Base-by-base conservation (phyloP, 2,113 vertebrate species). In the Bubo blakistoni region DNA sequence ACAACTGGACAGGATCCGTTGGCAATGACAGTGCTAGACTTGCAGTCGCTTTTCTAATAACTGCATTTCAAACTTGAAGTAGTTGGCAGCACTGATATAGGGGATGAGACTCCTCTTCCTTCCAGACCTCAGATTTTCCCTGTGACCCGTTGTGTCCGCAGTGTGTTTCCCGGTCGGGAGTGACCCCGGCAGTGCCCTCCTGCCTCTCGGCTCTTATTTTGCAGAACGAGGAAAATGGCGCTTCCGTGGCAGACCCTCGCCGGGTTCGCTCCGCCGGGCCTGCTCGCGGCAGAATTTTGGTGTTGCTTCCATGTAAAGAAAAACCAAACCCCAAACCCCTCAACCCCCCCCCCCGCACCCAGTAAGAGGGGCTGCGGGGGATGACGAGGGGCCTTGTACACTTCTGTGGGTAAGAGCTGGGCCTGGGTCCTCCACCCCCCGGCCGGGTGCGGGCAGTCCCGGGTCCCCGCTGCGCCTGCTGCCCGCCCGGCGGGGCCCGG, bases 381-480 rank as follows among this genome's bases (percentile, higher is more conserved):
- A 0, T 2, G 26, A 2, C 2, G 2, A 6, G 1, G 15, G 12
- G 22, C 29, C 36, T 7, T 1, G 5, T 0, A 0, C 44, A 10
- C 2, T 0, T 18, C 19, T 34, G 9, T 0, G 55, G 40, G 3
- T 2, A 15, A 9, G 38, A 13, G 29, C 63, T 6, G 0, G 88
- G 26, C 46, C 66, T 7, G 1, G 55, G 27, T 13, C 14, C 1
- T 16, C 36, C 30, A 6, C 29, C 55, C 20, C 34, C 40, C 47
- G 3, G 8, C 40, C 42, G 26, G 34, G 7, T 17, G 71, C 40
- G 4, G 55, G 47, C 42, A 11, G n/a, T 26, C 42, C 42, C 6
- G 21, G 30, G 9, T 19, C 66, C 21, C 57, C 7, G 63, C 38
- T 15, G 0, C 4, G 7, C 25, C 24, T 16, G 25, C 25, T 19